A percentile compares a stretch with the other conserved stretches of the same genome.
phyloP scores from a whole-genome alignment of 2,888 invertebrate genomes.

The Acrobasis suavella region DNA sequence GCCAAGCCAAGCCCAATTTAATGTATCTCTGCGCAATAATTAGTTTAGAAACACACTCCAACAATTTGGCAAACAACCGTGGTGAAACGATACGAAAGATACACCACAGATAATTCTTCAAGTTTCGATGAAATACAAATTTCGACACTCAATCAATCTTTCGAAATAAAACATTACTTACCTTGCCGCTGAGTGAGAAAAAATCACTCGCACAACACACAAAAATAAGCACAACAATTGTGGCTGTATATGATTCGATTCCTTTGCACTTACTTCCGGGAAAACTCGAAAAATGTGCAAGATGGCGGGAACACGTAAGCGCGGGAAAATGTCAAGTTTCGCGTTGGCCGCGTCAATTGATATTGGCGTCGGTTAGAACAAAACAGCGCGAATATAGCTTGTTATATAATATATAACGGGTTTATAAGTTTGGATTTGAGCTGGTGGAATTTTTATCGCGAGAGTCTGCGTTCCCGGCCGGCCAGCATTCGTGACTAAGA shows the following conservation, averaged over 20 bases:
- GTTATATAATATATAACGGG: conserved; percentile 41
- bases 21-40: conserved; percentile 64
- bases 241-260: conserved; percentile 44
- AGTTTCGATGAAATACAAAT: conserved; percentile 8
- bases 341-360: conserved; percentile 42
- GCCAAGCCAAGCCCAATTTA: conserved; percentile 73
- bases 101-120: conserved; percentile 11
- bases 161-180: conserved; percentile 30
- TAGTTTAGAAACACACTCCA: conserved; percentile 44
- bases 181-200: conserved; percentile 33
- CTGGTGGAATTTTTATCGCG: conserved; percentile 60
- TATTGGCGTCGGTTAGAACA: conserved; percentile 37
- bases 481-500: conserved; percentile 71
- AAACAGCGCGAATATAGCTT: conserved; percentile 33
- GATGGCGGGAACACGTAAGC: conserved; percentile 59
- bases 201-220: conserved; percentile 44
- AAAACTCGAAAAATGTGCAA: conserved; percentile 56
- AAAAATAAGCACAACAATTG: conserved; percentile 34
- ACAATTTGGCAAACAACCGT: conserved; percentile 46
- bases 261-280: conserved; percentile 65
- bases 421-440: conserved; percentile 48
- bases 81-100: conserved; percentile 17
- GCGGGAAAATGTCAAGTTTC: conserved; percentile 53
- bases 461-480: conserved; percentile 64
- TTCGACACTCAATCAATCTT: not conserved